A percentile compares a stretch with the other conserved stretches of the same genome.
Evolutionary conservation across 2,113 vertebrate species (phyloP).

Genomic region (Fukomys damarensis): DNA sequence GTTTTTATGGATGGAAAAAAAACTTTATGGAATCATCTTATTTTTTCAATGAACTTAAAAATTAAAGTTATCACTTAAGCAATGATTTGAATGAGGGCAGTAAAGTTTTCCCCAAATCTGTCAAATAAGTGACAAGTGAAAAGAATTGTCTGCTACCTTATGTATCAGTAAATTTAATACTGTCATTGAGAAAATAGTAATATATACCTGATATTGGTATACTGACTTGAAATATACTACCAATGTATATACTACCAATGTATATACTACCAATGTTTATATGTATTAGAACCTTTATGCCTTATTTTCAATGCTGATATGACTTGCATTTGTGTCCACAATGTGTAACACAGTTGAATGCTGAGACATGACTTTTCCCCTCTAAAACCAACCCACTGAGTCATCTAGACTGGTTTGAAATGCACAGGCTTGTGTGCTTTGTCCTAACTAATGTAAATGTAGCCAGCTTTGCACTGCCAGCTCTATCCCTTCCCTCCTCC

Average conservation of each 20-base stretch:
- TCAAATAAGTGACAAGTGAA: conserved; percentile 53
- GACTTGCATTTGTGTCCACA: conserved; percentile 48
- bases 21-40: conserved; percentile 16
- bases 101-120: conserved; percentile 58
- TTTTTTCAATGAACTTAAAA: conserved; percentile 50
- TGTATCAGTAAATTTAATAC: conserved; percentile 70
- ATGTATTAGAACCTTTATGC: conserved; percentile 40
- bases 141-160: conserved; percentile 56
- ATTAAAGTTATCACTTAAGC: conserved; percentile 54
- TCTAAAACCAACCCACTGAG: conserved; percentile 37
- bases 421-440: not conserved
- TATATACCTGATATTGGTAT: conserved; percentile 41
- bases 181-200: conserved; percentile 67
- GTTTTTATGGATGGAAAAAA: not conserved
- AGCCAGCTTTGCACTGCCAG: not conserved
- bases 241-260: not conserved
- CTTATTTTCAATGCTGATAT: not conserved
- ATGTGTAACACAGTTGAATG: conserved; percentile 50
- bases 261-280: not conserved
- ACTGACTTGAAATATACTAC: not conserved
- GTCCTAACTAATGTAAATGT: not conserved
- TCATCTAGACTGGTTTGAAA: conserved; percentile 11
- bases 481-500: not conserved
- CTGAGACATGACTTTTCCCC: conserved; percentile 25
- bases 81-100: not conserved